These are phyloP conservation scores for Tolmerus cingulatus DNA, from an alignment of 2,888 invertebrate species.

Conservation along the genomic window DNA sequence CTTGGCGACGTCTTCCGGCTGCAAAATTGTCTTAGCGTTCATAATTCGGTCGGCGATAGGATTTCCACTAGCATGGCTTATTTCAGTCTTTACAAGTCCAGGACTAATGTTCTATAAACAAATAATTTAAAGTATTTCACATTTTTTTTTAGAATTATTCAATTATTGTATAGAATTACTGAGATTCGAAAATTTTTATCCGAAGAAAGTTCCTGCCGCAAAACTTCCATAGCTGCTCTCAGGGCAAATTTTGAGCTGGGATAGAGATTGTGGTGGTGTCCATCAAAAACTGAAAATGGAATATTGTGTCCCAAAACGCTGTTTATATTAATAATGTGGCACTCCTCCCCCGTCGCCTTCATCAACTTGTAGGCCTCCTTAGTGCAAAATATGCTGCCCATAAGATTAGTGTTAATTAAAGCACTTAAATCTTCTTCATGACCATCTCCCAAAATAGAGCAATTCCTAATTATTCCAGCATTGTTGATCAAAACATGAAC, in stretches of 20 bases:
- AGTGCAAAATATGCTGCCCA: constrained; percentile 62
- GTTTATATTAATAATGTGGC: constrained; percentile 64
- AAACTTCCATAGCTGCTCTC: constrained; percentile 55
- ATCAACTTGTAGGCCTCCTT: constrained; percentile 64
- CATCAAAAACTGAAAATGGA: constrained; percentile 55
- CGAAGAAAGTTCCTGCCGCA: constrained; percentile 54
- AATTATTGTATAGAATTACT: constrained; percentile 51
- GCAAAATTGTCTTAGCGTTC: constrained; percentile 50
- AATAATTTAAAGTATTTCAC: neutral
- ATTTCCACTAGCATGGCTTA: constrained; percentile 50
- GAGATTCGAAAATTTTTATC: constrained; percentile 56
- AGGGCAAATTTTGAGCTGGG: constrained; percentile 57
- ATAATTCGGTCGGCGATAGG: constrained; percentile 51
- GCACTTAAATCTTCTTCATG: constrained; percentile 54
- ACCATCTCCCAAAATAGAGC: neutral
- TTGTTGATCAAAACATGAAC: constrained; percentile 69
- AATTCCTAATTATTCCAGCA: constrained; percentile 62
- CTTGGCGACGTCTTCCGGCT: constrained; percentile 55
- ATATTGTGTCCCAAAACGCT: constrained; percentile 65
- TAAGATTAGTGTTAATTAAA: constrained; percentile 63
- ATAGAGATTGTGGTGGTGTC: constrained; percentile 55
- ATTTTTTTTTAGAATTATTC: neutral
- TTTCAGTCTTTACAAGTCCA: constrained; percentile 56
- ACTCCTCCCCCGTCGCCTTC: constrained; percentile 60
- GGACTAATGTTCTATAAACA: constrained; percentile 55